Conservation (phyloP, 2,797 vertebrate genomes). For the Margarornis squamiger region DNA sequence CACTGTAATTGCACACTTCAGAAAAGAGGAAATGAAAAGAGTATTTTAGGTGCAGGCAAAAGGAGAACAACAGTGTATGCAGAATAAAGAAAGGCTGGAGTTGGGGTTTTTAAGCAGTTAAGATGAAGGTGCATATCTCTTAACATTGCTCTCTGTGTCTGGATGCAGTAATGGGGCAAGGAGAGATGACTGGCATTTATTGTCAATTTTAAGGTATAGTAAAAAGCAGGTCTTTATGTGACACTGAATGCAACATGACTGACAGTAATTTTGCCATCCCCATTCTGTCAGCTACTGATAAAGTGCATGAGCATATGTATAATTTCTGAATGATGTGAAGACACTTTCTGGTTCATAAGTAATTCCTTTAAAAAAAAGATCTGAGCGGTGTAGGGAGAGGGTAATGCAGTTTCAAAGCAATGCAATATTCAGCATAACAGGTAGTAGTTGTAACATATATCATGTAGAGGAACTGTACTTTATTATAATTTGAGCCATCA, state of each 20-base stretch:
- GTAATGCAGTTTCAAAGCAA: constrained; percentile 54
- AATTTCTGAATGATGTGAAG: constrained; percentile 66
- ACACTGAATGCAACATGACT: constrained; percentile 62
- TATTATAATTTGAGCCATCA: constrained; percentile 55
- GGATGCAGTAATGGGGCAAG: constrained; percentile 36
- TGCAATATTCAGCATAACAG: constrained; percentile 61
- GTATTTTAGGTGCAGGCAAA: not conserved
- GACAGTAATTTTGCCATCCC: constrained; percentile 63
- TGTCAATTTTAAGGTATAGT: constrained; percentile 61
- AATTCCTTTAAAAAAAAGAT: constrained; percentile 32
- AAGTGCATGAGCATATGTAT: constrained; percentile 63
- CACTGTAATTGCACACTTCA: not conserved
- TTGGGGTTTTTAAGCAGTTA: constrained; percentile 18
- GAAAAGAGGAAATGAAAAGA: not conserved
- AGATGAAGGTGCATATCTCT: not conserved
- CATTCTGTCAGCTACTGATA: constrained; percentile 58
- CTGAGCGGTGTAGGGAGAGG: not conserved
- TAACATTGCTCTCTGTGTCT: constrained; percentile 1
- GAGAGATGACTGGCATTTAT: constrained; percentile 53
- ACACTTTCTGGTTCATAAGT: constrained; percentile 60
- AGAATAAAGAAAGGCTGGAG: not conserved
- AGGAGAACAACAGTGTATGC: not conserved
- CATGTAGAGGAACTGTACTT: constrained; percentile 48
- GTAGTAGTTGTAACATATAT: constrained; percentile 54
- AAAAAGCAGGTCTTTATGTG: constrained; percentile 63